These are phyloP conservation scores for Lota lota DNA, from an alignment of 2,113 vertebrate species.

Conservation along the genomic window DNA sequence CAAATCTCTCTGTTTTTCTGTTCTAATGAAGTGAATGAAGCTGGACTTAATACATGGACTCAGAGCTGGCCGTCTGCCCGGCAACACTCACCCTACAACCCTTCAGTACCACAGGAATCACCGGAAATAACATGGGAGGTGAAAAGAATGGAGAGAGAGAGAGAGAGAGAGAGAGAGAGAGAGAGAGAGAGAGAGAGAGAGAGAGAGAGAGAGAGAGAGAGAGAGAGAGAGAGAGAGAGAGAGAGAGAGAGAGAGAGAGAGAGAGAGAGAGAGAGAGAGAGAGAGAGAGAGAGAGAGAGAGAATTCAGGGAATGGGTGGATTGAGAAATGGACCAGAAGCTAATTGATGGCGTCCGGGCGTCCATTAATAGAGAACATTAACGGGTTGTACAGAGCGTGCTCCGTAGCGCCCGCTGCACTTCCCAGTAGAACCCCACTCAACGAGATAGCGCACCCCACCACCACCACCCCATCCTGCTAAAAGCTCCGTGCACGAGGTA, in stretches of 20 bases:
- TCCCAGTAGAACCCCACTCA: constrained; percentile 73
- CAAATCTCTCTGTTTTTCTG: too few relatives aligned
- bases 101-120: too few relatives aligned
- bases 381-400: constrained; percentile 76
- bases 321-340: constrained; percentile 72
- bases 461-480: too few relatives aligned
- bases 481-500: constrained; percentile 40
- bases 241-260: constrained; percentile 17
- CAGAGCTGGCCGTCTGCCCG: too few relatives aligned
- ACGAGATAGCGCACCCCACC: constrained; percentile 61
- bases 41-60: too few relatives aligned
- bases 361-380: constrained; percentile 83
- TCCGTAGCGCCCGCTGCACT: constrained; percentile 66
- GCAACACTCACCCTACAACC: too few relatives aligned
- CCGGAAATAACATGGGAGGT: too few relatives aligned
- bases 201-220: background rate
- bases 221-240: constrained; percentile 21
- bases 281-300: constrained; percentile 32
- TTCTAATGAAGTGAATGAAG: too few relatives aligned
- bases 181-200: background rate
- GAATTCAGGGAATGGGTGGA: constrained; percentile 59
- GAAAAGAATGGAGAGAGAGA: background rate
- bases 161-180: background rate
- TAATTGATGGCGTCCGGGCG: constrained; percentile 75
- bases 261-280: constrained; percentile 27